Evolutionary conservation across 2,113 vertebrate genomes (phyloP).

Genomic region (Phyllostomus hastatus): DNA sequence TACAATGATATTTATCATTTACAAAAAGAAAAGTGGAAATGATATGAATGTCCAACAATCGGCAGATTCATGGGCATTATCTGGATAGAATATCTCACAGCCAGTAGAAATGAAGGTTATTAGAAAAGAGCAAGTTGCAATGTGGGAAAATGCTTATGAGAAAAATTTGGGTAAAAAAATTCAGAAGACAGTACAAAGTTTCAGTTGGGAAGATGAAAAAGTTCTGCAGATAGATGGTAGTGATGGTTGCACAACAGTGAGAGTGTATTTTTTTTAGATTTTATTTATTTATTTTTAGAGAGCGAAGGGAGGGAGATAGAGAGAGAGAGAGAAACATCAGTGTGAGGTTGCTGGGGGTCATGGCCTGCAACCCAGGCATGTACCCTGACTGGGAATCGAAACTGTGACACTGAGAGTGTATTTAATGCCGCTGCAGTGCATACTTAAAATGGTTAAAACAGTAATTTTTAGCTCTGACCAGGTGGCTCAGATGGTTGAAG

Average conservation of each 20-base stretch:
- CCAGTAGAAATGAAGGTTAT: background rate
- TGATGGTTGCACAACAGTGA: background rate
- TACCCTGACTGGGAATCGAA: too few relatives aligned
- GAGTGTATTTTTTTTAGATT: background rate
- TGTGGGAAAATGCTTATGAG: background rate
- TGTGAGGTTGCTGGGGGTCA: too few relatives aligned
- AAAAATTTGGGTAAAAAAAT: background rate
- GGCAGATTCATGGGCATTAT: background rate
- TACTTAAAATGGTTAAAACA: background rate
- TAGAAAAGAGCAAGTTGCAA: background rate
- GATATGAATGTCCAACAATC: background rate
- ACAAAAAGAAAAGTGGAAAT: conserved; percentile 6
- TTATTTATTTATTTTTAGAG: too few relatives aligned
- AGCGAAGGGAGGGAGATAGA: too few relatives aligned
- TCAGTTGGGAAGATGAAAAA: background rate
- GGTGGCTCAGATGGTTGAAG: too few relatives aligned
- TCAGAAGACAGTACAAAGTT: background rate
- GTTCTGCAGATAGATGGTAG: background rate
- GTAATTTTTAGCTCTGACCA: background rate
- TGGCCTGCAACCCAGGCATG: too few relatives aligned
- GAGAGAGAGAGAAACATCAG: too few relatives aligned
- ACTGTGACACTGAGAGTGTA: background rate
- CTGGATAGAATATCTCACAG: background rate
- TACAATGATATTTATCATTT: background rate
- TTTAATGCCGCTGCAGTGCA: background rate